These are phyloP conservation scores for Eleginops maclovinus DNA, from an alignment of 2,113 vertebrate genomes.

Conservation along the genomic window DNA sequence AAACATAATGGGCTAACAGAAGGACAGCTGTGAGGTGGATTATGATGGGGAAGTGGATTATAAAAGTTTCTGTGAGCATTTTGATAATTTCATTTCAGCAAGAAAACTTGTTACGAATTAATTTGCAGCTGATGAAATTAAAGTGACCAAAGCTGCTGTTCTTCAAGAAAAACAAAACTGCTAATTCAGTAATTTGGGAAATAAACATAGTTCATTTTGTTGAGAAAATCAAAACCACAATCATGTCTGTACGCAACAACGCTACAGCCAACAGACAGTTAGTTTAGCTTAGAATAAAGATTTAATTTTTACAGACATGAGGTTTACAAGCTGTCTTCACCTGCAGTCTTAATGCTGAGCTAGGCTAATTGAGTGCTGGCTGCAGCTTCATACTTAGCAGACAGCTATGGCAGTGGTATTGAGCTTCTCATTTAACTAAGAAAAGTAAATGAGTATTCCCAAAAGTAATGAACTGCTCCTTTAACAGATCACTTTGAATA, in stretches of 20 bases:
- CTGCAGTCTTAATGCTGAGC: conserved; percentile 12
- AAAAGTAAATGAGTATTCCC: not conserved
- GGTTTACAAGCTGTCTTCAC: not conserved
- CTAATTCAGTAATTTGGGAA: conserved; percentile 2
- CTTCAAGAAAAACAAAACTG: not conserved
- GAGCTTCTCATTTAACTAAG: not conserved
- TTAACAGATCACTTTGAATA: conserved; percentile 1
- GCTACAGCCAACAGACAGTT: not conserved
- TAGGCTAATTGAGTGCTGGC: not conserved
- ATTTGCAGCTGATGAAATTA: not conserved
- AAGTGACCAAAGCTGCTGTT: conserved; percentile 23
- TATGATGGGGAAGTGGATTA: not conserved
- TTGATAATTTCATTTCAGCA: not conserved
- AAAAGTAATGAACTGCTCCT: not conserved
- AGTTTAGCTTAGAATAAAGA: conserved; percentile 4
- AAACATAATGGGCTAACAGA: conserved; percentile 6
- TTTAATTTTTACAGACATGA: not conserved
- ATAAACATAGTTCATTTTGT: not conserved
- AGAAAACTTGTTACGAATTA: not conserved
- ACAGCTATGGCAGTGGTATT: not conserved
- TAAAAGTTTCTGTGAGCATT: conserved; percentile 3
- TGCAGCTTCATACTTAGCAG: not conserved
- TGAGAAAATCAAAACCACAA: not conserved
- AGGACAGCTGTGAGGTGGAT: not conserved
- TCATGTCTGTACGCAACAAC: not conserved